Percentiles rank a stretch among this genome's conserved stretches.
Conservation (phyloP, 2,888 invertebrate genomes). For the Mellilla xanthometata region DNA sequence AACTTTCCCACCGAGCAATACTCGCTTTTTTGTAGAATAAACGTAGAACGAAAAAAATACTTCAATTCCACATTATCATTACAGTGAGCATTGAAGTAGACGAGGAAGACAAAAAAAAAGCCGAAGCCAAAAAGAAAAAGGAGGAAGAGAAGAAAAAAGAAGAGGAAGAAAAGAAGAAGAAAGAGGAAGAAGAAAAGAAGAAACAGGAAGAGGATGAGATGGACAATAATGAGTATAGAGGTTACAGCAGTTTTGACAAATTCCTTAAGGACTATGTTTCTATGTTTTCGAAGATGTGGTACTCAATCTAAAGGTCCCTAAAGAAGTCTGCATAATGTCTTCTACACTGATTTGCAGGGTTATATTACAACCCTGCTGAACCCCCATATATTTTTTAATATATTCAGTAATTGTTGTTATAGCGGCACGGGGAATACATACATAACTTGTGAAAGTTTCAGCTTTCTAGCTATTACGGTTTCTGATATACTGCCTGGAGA, state of each 20-base stretch:
- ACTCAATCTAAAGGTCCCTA: constrained; percentile 2
- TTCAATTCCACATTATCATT: background rate
- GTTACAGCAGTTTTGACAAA: background rate
- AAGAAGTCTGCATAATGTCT: no score
- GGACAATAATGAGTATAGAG: background rate
- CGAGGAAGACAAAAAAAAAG: constrained; percentile 3
- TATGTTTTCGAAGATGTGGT: background rate
- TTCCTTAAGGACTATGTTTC: background rate
- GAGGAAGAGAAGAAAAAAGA: constrained; percentile 3
- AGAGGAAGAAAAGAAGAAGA: background rate
- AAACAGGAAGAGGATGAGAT: background rate
- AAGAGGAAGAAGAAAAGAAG: background rate
- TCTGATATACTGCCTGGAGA: no score
- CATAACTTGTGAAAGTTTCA: no score
- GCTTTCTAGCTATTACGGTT: no score
- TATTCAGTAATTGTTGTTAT: no score
- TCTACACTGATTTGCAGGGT: no score
- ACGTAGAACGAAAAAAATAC: no score
- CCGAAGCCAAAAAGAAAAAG: constrained; percentile 3
- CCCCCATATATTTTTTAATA: no score
- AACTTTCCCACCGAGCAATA: no score
- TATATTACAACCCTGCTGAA: no score
- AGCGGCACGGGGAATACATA: no score
- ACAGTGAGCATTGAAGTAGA: constrained; percentile 5
- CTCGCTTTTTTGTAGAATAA: no score